Evolutionary conservation across 2,888 invertebrate species (phyloP).

Genomic region (Blomia tropicalis): DNA sequence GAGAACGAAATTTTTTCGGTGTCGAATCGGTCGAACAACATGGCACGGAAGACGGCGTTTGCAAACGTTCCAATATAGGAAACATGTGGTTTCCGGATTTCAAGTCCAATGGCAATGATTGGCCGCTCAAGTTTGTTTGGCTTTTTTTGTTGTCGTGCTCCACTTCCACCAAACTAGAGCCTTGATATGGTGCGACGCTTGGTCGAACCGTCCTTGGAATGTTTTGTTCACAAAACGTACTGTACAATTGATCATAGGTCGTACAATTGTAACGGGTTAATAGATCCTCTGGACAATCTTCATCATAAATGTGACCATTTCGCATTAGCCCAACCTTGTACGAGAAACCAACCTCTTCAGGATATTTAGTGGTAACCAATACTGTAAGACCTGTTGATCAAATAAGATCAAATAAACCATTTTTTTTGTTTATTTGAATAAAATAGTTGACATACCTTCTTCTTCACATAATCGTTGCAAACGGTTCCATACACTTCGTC

Average conservation of each 20-base stretch:
- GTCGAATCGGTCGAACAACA: constrained; percentile 1
- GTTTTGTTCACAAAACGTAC: background rate
- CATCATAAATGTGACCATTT: constrained; percentile 9
- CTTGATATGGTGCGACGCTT: background rate
- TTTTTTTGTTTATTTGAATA: background rate
- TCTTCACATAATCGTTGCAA: constrained; percentile 16
- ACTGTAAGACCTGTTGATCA: constrained; percentile 16
- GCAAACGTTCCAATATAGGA: background rate
- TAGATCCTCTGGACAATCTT: constrained; percentile 15
- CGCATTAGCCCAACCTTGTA: constrained; percentile 18
- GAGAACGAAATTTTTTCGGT: background rate
- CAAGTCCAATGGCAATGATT: background rate
- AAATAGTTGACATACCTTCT: constrained; percentile 10
- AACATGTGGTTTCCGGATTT: background rate
- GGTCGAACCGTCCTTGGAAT: background rate
- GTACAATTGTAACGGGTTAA: background rate
- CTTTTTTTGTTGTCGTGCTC: background rate
- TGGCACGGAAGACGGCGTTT: background rate
- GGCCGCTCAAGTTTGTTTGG: background rate
- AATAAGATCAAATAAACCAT: background rate
- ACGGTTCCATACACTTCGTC: constrained; percentile 16
- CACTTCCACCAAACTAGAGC: background rate
- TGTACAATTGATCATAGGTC: constrained; percentile 12
- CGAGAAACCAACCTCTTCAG: constrained; percentile 11
- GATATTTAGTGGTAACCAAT: constrained; percentile 17